Evolutionary conservation across 2,888 invertebrate genomes (phyloP).

Genomic region (Chrysotoxum bicinctum): DNA sequence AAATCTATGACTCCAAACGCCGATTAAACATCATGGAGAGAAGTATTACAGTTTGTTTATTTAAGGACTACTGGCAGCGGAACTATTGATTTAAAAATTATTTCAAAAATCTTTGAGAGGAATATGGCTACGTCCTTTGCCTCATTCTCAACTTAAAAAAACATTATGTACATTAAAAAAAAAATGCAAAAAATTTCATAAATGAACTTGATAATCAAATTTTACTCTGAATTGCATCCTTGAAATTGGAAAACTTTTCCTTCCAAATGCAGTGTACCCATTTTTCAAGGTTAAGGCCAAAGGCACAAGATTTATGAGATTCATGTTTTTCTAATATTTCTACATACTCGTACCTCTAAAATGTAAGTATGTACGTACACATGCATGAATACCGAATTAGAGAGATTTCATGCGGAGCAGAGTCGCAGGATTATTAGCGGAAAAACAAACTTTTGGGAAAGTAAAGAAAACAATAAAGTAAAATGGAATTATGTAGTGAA

Average conservation of each 20-base stretch:
- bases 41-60: constrained; percentile 75
- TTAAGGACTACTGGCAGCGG: background rate
- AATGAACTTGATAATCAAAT: background rate
- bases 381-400: background rate
- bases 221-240: background rate
- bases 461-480: background rate
- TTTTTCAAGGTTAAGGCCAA: background rate
- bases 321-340: no score
- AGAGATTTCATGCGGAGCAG: background rate
- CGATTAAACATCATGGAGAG: constrained; percentile 83
- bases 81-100: constrained; percentile 7
- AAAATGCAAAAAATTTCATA: background rate
- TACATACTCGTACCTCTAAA: no score
- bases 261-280: no score
- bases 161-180: no score
- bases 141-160: background rate
- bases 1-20: constrained; percentile 88
- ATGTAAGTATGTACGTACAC: no score
- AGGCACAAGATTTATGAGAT: background rate
- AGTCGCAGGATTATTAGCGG: background rate
- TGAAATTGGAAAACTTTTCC: constrained; percentile 5
- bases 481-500: no score
- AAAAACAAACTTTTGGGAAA: background rate
- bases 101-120: no score
- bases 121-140: no score